phyloP scores from a whole-genome alignment of 2,113 vertebrate species.

The Fulmarus glacialis region DNA sequence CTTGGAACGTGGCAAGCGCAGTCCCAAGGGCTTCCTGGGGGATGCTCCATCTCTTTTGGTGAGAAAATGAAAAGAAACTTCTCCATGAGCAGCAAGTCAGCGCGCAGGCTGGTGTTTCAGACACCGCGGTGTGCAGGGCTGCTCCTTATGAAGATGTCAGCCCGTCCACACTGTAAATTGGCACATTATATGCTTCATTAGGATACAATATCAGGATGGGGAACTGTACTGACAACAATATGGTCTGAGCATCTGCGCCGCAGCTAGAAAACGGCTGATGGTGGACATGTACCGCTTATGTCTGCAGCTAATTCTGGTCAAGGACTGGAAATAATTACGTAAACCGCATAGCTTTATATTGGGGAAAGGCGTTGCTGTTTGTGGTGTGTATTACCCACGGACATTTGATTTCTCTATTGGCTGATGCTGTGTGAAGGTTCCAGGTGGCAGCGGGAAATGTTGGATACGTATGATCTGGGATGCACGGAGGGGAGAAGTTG shows the following conservation, averaged over 20 bases:
- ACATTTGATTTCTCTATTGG: rapidly evolving
- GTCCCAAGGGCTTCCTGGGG: not conserved
- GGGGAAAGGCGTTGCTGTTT: not conserved
- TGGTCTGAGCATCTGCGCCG: not conserved
- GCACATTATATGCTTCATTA: not conserved
- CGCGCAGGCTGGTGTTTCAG: not conserved
- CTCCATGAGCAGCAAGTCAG: not conserved
- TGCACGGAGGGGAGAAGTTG: not conserved
- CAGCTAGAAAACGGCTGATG: not conserved
- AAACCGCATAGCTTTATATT: not conserved
- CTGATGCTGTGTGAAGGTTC: not conserved
- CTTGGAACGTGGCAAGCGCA: rapidly evolving
- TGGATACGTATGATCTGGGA: rapidly evolving
- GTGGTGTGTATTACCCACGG: not conserved
- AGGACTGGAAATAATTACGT: not conserved
- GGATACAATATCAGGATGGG: not conserved
- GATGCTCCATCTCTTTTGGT: not conserved
- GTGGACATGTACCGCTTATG: rapidly evolving
- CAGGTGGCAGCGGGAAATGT: not conserved
- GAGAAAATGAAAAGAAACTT: not conserved
- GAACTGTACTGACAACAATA: not conserved
- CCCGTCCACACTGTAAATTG: not conserved
- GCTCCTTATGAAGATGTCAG: not conserved
- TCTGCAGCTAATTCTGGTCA: not conserved
- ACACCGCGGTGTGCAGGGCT: rapidly evolving